Evolutionary conservation across 37 sponge, comb jelly and placozoan species (phyloP).

Genomic region (Halichondria panicea): DNA sequence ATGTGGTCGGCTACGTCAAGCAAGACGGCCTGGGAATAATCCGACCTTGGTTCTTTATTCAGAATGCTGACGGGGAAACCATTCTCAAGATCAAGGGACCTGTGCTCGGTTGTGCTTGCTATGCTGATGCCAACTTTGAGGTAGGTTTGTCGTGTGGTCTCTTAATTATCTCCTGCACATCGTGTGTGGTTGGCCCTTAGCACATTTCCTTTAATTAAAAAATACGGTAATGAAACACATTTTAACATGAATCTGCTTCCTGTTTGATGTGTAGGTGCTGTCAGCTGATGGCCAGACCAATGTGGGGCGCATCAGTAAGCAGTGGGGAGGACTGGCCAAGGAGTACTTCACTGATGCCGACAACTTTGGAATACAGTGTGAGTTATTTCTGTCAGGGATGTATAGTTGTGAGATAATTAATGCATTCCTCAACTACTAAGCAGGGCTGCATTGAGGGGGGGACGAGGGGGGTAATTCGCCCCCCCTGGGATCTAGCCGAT

Average conservation of each 20-base stretch:
- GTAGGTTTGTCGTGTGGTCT: slow-evolving; percentile 9
- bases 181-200: not conserved
- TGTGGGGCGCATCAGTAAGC: slow-evolving; percentile 90
- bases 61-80: slow-evolving; percentile 60
- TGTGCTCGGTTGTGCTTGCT: slow-evolving; percentile 47
- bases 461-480: too few relatives aligned
- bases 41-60: slow-evolving; percentile 69
- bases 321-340: slow-evolving; percentile 92
- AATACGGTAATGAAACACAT: not conserved
- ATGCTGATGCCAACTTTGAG: slow-evolving; percentile 76
- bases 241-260: not conserved
- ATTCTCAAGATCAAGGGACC: slow-evolving; percentile 88
- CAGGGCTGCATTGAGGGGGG: too few relatives aligned
- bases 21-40: slow-evolving; percentile 63
- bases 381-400: slow-evolving; percentile 11
- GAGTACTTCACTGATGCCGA: slow-evolving; percentile 97
- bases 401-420: not conserved
- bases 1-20: slow-evolving; percentile 78
- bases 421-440: not conserved
- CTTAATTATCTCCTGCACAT: not conserved
- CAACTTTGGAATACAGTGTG: slow-evolving; percentile 93
- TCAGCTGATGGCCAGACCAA: slow-evolving; percentile 56
- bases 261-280: slow-evolving; percentile 27
- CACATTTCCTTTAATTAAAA: not conserved
- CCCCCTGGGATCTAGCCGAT: too few relatives aligned